Evolutionary conservation across 2,113 vertebrate genomes (phyloP).

Genomic region (Gorsachius goisagi): DNA sequence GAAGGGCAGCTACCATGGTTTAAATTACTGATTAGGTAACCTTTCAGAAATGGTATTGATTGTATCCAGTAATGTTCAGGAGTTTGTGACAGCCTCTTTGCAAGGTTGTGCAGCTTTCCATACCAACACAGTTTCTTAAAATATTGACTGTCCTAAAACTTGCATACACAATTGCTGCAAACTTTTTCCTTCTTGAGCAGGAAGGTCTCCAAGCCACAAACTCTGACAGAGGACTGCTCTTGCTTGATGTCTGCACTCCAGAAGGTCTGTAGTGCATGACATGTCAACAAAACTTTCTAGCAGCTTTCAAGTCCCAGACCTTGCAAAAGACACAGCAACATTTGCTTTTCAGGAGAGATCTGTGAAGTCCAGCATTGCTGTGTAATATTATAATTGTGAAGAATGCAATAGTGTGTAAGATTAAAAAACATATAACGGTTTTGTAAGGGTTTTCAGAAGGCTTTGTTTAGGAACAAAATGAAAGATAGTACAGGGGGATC

Average conservation of each 20-base stretch:
- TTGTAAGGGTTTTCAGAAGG: not conserved
- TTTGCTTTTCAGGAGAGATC: not conserved
- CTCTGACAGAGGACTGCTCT: not conserved
- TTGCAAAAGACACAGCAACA: not conserved
- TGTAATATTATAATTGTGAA: not conserved
- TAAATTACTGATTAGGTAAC: not conserved
- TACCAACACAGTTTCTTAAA: not conserved
- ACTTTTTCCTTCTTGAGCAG: not conserved
- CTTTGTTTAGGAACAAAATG: not conserved
- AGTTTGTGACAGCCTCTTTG: not conserved
- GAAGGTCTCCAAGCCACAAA: not conserved
- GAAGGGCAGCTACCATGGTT: not conserved
- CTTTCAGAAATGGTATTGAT: not conserved
- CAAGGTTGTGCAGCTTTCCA: not conserved
- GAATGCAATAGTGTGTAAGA: not conserved
- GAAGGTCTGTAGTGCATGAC: not conserved
- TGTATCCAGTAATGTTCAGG: not conserved
- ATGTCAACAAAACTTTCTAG: not conserved
- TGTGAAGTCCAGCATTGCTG: not conserved
- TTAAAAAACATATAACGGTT: not conserved
- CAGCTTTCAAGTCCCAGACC: not conserved
- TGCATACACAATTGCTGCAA: not conserved
- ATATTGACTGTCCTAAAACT: not conserved
- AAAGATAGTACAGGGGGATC: not conserved
- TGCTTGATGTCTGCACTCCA: not conserved